Evolutionary conservation across 2,113 vertebrate species (phyloP).

Genomic region (Eulemur rufifrons): DNA sequence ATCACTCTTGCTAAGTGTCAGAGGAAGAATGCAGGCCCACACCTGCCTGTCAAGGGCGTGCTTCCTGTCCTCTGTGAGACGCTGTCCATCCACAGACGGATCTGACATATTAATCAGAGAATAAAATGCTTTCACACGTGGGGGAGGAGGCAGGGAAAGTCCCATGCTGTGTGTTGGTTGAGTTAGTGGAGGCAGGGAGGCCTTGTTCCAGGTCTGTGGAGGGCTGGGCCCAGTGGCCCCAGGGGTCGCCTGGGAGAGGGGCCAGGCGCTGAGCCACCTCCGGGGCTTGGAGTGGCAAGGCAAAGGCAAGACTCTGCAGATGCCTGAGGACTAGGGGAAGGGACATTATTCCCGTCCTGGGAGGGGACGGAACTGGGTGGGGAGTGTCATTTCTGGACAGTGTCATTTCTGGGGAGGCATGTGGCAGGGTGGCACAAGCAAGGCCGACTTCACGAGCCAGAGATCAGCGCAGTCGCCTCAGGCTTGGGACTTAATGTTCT

Average conservation of each 20-base stretch:
- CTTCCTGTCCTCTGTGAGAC: neutral
- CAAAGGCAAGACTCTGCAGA: neutral
- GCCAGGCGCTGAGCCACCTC: neutral
- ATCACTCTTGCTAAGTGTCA: neutral
- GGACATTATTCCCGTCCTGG: neutral
- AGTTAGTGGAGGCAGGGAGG: neutral
- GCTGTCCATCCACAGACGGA: neutral
- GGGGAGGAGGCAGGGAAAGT: neutral
- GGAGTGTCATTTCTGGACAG: neutral
- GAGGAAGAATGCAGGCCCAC: neutral
- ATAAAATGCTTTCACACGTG: neutral
- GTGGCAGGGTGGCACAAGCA: neutral
- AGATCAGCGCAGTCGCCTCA: neutral
- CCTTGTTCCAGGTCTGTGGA: neutral
- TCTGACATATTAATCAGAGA: neutral
- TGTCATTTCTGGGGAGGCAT: neutral
- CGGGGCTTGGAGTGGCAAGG: neutral
- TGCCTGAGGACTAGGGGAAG: too few relatives aligned
- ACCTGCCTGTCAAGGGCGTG: neutral
- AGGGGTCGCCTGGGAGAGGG: neutral
- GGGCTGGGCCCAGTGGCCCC: neutral
- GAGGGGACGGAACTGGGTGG: neutral
- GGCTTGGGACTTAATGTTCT: neutral
- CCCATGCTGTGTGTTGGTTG: too few relatives aligned
- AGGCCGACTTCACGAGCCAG: neutral